Evolutionary conservation across 2,888 invertebrate genomes (phyloP).

Genomic region (Aphodius sticticus): DNA sequence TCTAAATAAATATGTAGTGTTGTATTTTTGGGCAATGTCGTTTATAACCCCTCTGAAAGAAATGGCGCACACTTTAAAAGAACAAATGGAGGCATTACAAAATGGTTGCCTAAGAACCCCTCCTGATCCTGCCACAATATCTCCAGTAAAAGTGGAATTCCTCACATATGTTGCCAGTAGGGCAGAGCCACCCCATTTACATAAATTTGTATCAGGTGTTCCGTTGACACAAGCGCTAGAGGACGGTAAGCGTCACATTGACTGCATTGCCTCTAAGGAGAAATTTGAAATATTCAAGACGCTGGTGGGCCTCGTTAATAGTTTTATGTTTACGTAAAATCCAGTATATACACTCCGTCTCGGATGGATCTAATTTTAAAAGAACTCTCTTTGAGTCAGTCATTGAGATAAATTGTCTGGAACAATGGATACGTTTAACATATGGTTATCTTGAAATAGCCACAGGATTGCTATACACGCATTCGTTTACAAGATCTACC

Average conservation of each 20-base stretch:
- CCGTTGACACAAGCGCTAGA: background rate
- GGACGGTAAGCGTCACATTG: background rate
- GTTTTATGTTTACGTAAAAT: background rate
- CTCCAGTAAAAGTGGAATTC: background rate
- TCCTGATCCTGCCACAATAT: background rate
- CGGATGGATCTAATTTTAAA: background rate
- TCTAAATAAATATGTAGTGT: background rate
- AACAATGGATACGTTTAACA: background rate
- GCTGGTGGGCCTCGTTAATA: background rate
- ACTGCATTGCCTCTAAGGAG: background rate
- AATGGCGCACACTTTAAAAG: background rate
- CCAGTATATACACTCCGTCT: background rate
- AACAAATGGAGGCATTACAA: background rate
- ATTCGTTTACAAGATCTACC: background rate
- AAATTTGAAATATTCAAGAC: constrained; percentile 4
- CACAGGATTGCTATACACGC: background rate
- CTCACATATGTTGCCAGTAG: constrained; percentile 4
- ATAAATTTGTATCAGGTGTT: background rate
- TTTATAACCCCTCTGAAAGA: background rate
- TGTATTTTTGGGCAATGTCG: background rate
- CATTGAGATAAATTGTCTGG: background rate
- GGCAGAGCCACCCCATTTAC: background rate
- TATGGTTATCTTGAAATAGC: constrained; percentile 4
- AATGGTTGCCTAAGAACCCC: background rate
- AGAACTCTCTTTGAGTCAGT: background rate